phyloP scores from a whole-genome alignment of 1,140 invertebrate genomes.

The Penaeus chinensis region DNA sequence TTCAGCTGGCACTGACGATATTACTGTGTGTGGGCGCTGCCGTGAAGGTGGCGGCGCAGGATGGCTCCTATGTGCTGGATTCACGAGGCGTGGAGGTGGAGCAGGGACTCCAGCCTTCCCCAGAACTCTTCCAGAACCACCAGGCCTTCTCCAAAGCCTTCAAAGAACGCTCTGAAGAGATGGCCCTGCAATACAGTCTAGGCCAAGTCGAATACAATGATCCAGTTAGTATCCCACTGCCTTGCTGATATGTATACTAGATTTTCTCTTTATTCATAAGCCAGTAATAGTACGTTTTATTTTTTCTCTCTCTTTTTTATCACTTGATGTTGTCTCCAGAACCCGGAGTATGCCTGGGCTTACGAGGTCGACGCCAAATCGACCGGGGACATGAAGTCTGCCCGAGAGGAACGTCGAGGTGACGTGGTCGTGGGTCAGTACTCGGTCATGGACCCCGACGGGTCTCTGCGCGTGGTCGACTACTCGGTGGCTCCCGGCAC shows the following conservation, averaged over 20 bases:
- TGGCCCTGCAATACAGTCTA: too few species aligned
- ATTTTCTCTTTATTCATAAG: too few species aligned
- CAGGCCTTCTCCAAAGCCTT: too few species aligned
- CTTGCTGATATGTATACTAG: background rate
- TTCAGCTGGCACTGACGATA: too few species aligned
- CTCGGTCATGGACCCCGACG: conserved; percentile 14
- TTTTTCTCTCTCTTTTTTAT: background rate
- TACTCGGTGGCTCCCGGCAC: conserved; percentile 29
- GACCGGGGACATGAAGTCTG: conserved; percentile 30
- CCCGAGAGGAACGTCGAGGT: conserved; percentile 39
- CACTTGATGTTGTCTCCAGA: background rate
- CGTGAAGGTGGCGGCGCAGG: too few species aligned
- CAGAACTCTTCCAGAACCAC: too few species aligned
- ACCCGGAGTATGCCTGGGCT: conserved; percentile 32
- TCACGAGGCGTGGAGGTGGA: too few species aligned
- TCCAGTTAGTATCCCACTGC: conserved; percentile 10
- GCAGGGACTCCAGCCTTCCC: too few species aligned
- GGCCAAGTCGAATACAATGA: background rate
- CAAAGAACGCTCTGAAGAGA: too few species aligned
- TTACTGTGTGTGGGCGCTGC: too few species aligned
- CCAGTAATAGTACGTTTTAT: too few species aligned
- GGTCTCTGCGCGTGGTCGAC: conserved; percentile 10
- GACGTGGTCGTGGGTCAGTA: conserved; percentile 42
- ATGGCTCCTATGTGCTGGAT: too few species aligned
- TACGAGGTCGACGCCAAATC: conserved; percentile 32